These are phyloP conservation scores for Astyanax mexicanus DNA, from an alignment of 2,797 vertebrate species.

Conservation along the genomic window DNA sequence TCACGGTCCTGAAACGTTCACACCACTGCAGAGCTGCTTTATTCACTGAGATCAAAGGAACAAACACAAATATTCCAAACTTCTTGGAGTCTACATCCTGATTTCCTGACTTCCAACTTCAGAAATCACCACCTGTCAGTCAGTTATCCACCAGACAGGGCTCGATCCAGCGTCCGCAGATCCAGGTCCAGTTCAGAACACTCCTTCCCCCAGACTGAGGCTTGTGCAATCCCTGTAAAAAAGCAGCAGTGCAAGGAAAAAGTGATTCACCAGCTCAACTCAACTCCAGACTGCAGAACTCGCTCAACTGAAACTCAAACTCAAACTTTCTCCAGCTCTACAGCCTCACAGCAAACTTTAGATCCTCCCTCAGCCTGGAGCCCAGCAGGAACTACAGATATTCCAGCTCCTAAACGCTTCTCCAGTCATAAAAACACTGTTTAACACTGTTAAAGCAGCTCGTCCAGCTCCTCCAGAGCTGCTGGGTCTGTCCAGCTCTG, in stretches of 20 bases:
- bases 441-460: conserved; percentile 3
- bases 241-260: conserved; percentile 74
- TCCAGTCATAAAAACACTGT: background rate
- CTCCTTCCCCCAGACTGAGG: background rate
- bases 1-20: conserved; percentile 15
- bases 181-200: background rate
- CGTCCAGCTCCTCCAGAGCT: background rate
- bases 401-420: background rate
- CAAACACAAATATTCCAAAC: too few relatives aligned
- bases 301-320: too few relatives aligned
- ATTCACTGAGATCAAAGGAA: too few relatives aligned
- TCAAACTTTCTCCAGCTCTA: conserved; percentile 43
- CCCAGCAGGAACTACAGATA: background rate
- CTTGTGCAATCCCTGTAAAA: background rate
- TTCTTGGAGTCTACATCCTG: conserved; percentile 23
- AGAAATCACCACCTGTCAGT: conserved; percentile 1
- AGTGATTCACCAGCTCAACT: conserved; percentile 74
- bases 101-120: background rate
- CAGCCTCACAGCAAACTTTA: background rate
- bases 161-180: background rate
- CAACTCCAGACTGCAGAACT: background rate
- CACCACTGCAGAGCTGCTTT: background rate
- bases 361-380: background rate
- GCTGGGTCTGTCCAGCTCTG: too few relatives aligned
- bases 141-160: too few relatives aligned